Evolutionary conservation across 1,140 invertebrate genomes (phyloP).

Genomic region (Pantala flavescens): DNA sequence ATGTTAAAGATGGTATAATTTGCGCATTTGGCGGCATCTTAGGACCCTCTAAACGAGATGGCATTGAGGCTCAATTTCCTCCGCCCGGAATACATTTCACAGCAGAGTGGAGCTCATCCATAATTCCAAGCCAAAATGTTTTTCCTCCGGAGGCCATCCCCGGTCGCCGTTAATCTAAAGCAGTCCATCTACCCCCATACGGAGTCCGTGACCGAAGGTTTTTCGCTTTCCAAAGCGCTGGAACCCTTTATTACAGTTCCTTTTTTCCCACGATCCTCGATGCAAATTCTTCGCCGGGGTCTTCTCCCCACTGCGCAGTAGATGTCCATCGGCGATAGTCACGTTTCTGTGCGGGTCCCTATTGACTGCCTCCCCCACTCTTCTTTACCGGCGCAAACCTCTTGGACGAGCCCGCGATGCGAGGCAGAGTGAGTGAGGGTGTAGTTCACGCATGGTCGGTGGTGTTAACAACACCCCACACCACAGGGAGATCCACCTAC

Average conservation of each 20-base stretch:
- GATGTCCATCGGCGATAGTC: neutral
- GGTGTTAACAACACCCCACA: neutral
- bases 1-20: too few species aligned
- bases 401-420: neutral
- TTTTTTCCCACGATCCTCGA: neutral
- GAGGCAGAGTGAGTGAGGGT: too few species aligned
- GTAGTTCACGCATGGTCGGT: neutral
- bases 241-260: neutral
- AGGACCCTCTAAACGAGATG: too few species aligned
- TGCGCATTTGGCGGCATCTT: too few species aligned
- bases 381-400: neutral
- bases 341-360: neutral
- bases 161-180: too few species aligned
- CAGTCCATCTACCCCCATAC: neutral
- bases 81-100: too few species aligned
- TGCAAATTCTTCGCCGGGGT: neutral
- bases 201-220: neutral
- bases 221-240: neutral
- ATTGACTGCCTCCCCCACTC: too few species aligned
- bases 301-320: neutral
- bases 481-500: neutral
- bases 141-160: too few species aligned
- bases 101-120: too few species aligned
- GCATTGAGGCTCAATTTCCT: too few species aligned
- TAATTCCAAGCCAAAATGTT: too few species aligned